phyloP scores from a whole-genome alignment of 1,140 invertebrate species.

The Colletes latitarsis region DNA sequence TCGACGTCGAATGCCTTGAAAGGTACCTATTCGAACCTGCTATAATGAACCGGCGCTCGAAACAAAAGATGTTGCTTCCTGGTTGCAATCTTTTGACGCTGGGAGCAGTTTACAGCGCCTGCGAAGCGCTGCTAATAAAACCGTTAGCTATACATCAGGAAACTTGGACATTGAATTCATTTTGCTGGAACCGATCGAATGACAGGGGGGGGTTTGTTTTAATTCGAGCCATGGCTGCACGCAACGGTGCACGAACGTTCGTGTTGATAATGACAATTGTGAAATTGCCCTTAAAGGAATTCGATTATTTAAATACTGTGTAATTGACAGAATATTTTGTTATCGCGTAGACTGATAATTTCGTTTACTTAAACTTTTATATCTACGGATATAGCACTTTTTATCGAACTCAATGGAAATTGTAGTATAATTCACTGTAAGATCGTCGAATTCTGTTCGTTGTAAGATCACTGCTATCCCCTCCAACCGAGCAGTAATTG shows the following conservation, averaged over 20 bases:
- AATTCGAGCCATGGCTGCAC: neutral
- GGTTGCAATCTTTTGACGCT: neutral
- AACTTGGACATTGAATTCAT: neutral
- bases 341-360: neutral
- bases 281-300: neutral
- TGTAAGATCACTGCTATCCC: too few species aligned
- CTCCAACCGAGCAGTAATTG: too few species aligned
- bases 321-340: neutral
- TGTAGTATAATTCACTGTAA: too few species aligned
- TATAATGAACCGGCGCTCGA: slow-evolving; percentile 10
- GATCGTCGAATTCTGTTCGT: too few species aligned
- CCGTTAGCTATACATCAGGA: neutral
- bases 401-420: too few species aligned
- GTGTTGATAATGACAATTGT: slow-evolving; percentile 2
- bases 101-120: neutral
- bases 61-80: slow-evolving; percentile 13
- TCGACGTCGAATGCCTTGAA: slow-evolving; percentile 4
- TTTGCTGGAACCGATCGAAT: neutral
- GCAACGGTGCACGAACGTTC: neutral
- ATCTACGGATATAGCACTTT: too few species aligned
- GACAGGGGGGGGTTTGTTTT: neutral
- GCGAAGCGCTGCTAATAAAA: neutral
- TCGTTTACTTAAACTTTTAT: too few species aligned
- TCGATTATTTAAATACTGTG: slow-evolving; percentile 3
- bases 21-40: neutral